Base-by-base conservation (phyloP, 2,888 invertebrate species). In the Arenicola marina region DNA sequence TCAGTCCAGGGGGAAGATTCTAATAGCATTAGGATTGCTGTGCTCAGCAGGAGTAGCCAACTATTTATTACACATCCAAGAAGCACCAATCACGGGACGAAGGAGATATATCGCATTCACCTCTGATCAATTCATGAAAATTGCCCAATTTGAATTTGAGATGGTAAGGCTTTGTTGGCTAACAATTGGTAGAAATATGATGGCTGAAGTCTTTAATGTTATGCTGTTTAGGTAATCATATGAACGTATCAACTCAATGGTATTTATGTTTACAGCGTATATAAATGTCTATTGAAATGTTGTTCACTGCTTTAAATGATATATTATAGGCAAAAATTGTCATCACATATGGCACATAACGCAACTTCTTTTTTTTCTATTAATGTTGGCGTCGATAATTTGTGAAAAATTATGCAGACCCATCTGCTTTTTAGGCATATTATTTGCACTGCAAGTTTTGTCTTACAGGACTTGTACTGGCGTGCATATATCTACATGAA, bases 31-130 rank as follows among this genome's bases (percentile, higher is more conserved):
- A 43, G 48, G 55, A 31, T 24, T 64, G n/a, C 33, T 69, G 26
- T 55, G 46, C 2, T 32, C 61, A 7, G 43, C 66, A 2, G 56
- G 55, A 18, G 56, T 59, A n/a, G 38, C 67, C 3, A 76, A 83
- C 70, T 85, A 84, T 67, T 43, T 70, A 29, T 75, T 75, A 7
- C 87, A 87, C 72, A 61, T 87, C 15, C 82, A 87, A 70, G 83
- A 79, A 53, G 83, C 87, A 34, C 87, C 87, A 1, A 68, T 87
- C 46, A 87, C 87, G 1, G 81, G 85, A 15, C 79, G 87, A 51
- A 81, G 78, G 61, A 79, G 87, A 61, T 87, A 87, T 67, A 82
- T 87, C 29, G 80, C 86, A 4, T 84, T 88, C 63, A 84, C 82
- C 21, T 73, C 79, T 61, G 78, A 85, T 3, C 86, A 87, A 70